These are phyloP conservation scores for Diadegma fenestrale DNA, from an alignment of 2,888 invertebrate species.

Conservation along the genomic window DNA sequence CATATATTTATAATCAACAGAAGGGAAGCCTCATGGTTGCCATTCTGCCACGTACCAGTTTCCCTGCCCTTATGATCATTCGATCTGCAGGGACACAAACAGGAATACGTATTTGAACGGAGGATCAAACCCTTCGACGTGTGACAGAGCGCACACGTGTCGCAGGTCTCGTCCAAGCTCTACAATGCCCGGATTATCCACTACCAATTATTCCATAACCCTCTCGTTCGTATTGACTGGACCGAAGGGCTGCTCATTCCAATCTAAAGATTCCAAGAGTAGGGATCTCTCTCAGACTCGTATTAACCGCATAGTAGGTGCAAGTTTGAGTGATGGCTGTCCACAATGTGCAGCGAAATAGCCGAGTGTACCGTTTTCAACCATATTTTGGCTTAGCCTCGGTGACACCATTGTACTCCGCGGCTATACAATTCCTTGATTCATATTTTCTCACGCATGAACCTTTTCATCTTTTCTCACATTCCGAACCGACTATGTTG, in stretches of 20 bases:
- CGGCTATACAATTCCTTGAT: neutral
- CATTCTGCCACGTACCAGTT: slow-evolving; percentile 49
- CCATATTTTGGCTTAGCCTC: neutral
- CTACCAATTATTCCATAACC: slow-evolving; percentile 60
- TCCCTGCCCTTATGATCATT: slow-evolving; percentile 48
- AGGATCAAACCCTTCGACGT: slow-evolving; percentile 65
- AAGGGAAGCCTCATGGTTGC: slow-evolving; percentile 43
- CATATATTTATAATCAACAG: slow-evolving; percentile 18
- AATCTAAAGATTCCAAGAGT: slow-evolving; percentile 23
- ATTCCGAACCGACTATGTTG: neutral
- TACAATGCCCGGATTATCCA: slow-evolving; percentile 33
- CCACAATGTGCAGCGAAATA: neutral
- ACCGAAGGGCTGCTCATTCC: slow-evolving; percentile 42
- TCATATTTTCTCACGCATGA: neutral
- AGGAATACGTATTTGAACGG: slow-evolving; percentile 62
- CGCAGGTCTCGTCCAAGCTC: slow-evolving; percentile 7
- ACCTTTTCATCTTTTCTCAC: neutral
- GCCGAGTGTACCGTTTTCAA: neutral
- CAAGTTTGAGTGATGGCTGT: slow-evolving; percentile 3
- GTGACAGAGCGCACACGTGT: slow-evolving; percentile 41
- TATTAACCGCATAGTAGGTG: neutral
- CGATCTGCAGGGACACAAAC: slow-evolving; percentile 52
- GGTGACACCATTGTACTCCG: neutral
- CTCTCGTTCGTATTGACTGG: slow-evolving; percentile 52
- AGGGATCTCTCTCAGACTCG: neutral